phyloP scores from a whole-genome alignment of 1,140 invertebrate species.

The Drosophila triauraria region DNA sequence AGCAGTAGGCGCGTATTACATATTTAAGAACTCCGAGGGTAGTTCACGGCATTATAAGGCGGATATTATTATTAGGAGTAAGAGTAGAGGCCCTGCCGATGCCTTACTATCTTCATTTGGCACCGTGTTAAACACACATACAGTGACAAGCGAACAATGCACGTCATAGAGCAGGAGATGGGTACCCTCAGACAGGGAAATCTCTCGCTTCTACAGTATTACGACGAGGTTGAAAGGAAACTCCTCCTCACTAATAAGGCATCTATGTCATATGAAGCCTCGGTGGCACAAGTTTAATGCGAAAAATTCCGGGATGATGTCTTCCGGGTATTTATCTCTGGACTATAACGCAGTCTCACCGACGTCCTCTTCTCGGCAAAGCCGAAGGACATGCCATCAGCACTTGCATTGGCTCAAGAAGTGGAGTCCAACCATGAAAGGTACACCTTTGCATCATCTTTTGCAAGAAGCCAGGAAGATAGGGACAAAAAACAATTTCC shows the following conservation, averaged over 20 bases:
- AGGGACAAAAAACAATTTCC: background rate
- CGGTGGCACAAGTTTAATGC: constrained; percentile 3
- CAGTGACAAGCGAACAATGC: constrained; percentile 7
- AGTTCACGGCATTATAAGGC: constrained; percentile 8
- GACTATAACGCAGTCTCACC: constrained; percentile 3
- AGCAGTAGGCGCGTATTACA: constrained; percentile 9
- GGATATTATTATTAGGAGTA: constrained; percentile 4
- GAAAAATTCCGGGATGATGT: constrained; percentile 3
- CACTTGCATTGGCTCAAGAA: constrained; percentile 4
- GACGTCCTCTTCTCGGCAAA: constrained; percentile 22
- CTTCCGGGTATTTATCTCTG: background rate
- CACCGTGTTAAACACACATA: constrained; percentile 27
- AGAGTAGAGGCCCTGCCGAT: background rate
- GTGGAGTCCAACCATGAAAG: constrained; percentile 28
- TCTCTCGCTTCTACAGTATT: too few relatives aligned
- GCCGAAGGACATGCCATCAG: background rate
- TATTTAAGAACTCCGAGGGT: background rate
- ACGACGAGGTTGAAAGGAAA: constrained; percentile 16
- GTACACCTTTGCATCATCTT: background rate
- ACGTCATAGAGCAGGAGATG: too few relatives aligned
- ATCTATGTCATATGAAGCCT: background rate
- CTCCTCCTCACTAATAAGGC: constrained; percentile 5
- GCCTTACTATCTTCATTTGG: constrained; percentile 4
- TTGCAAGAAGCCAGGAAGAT: background rate
- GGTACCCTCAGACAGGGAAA: too few relatives aligned